Base-by-base conservation (phyloP, 2,888 invertebrate genomes). In the Tanypteryx hageni region DNA sequence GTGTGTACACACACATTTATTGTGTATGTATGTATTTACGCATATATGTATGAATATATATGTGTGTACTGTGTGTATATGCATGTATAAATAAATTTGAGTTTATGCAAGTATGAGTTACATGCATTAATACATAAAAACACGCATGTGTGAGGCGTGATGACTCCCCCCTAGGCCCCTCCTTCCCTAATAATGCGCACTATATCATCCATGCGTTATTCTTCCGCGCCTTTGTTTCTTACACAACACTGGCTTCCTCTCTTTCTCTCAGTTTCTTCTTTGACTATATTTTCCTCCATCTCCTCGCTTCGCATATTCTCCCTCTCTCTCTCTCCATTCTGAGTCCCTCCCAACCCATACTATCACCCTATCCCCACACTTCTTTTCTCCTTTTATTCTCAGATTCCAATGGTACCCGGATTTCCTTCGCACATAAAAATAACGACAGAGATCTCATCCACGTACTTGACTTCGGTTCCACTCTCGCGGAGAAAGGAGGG, bases 151-250 rank as follows among this genome's bases (percentile, higher is more conserved):
- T 27, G 22, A 11, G 11, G 14, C 76, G n/a, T 18, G 76, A 11
- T 76, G n/a, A n/a, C n/a, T 7, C n/a, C 13, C 44, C 31, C 31
- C 44, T 18, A 16, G 3, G 16, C 44, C 82, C 5, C 76, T 27
- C 5, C 76, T 16, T 5, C 31, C 82, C 82, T 27, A 57, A 83
- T 44, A 83, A 83, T 44, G 83, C 56, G 11, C 82, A 13, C 7
- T 82, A 27, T 13, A 82, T 16, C 16, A n/a, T 57, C 44, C 31
- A n/a, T 57, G 57, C 83, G 83, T 83, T 83, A 83, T 83, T 83
- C 83, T 57, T 57, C 83, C 14, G 11, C 57, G 56, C 57, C 83
- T 56, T 83, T 83, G 83, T 83, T 83, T 83, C 83, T 83, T 83
- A 83, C 83, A 83, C n/a, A 31, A 56, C 11, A 27, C 56, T 83